Percentiles rank a stretch among this genome's conserved stretches.
phyloP scores from a whole-genome alignment of 2,797 vertebrate genomes.

The Muscicapa striata region DNA sequence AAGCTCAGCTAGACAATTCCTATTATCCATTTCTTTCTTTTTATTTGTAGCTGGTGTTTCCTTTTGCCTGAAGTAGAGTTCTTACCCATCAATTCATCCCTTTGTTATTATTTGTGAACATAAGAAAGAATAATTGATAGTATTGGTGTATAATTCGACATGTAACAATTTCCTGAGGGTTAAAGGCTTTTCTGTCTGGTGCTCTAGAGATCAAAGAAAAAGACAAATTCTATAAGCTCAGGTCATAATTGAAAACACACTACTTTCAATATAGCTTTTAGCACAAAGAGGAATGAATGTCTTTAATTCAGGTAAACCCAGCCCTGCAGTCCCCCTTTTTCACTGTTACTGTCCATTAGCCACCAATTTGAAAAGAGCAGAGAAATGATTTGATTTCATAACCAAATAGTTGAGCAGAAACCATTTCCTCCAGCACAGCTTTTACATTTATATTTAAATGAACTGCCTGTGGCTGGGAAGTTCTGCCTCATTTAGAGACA shows the following conservation, averaged over 20 bases:
- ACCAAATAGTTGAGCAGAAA: constrained; percentile 56
- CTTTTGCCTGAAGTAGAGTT: not conserved
- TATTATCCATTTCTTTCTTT: not conserved
- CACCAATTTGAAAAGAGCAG: constrained; percentile 35
- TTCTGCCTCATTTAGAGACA: constrained; percentile 59
- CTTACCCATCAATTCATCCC: not conserved
- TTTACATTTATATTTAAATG: constrained; percentile 66
- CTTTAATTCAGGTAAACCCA: constrained; percentile 48
- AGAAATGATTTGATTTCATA: constrained; percentile 60
- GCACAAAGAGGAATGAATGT: constrained; percentile 10
- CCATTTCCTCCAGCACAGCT: constrained; percentile 39
- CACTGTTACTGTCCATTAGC: not conserved
- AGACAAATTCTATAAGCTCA: not conserved
- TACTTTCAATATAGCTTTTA: constrained; percentile 43
- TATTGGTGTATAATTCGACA: constrained; percentile 9
- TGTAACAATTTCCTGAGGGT: constrained; percentile 43
- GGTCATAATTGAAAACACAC: constrained; percentile 50
- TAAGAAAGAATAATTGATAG: constrained; percentile 40
- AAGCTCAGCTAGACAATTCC: not conserved
- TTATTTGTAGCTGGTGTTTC: not conserved
- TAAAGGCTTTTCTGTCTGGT: constrained; percentile 37
- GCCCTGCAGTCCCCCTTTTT: not conserved
- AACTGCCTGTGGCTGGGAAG: constrained; percentile 43
- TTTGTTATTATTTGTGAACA: constrained; percentile 44
- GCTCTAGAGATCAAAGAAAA: constrained; percentile 2